phyloP scores from a whole-genome alignment of 2,888 invertebrate species.

The Lysandra bellargus region DNA sequence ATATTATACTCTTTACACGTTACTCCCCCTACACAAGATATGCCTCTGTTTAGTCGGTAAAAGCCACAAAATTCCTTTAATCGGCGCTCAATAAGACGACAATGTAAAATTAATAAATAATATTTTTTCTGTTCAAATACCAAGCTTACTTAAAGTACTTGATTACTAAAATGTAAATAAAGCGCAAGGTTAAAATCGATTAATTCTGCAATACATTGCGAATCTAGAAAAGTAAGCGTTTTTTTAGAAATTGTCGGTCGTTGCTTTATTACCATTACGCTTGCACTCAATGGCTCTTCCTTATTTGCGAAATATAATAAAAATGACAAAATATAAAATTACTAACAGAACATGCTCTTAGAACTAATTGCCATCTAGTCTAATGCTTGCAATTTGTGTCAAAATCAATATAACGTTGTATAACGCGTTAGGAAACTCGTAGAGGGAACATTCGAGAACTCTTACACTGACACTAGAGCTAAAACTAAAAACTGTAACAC shows the following conservation, averaged over 20 bases:
- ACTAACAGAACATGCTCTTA: not conserved
- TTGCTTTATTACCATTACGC: not conserved
- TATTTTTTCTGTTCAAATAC: too few relatives aligned
- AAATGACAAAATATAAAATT: not conserved
- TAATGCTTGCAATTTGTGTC: not conserved
- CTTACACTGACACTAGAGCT: constrained; percentile 22
- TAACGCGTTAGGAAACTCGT: constrained; percentile 1
- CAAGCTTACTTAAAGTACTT: too few relatives aligned
- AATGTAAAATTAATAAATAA: not conserved
- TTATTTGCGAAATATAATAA: not conserved
- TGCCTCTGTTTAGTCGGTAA: constrained; percentile 53
- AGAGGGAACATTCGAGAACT: constrained; percentile 27
- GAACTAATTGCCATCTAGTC: not conserved
- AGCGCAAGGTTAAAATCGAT: not conserved
- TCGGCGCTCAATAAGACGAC: not conserved
- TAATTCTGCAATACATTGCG: not conserved
- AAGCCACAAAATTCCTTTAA: constrained; percentile 30
- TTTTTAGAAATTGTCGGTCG: not conserved
- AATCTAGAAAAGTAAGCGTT: not conserved
- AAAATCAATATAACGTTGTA: not conserved
- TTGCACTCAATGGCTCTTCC: not conserved
- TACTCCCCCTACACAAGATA: constrained; percentile 60
- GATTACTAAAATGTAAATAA: not conserved
- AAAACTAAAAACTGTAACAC: constrained; percentile 29
- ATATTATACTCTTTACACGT: constrained; percentile 56